These are phyloP conservation scores for Etia nguti DNA, from an alignment of 2,113 vertebrate species.

Conservation along the genomic window DNA sequence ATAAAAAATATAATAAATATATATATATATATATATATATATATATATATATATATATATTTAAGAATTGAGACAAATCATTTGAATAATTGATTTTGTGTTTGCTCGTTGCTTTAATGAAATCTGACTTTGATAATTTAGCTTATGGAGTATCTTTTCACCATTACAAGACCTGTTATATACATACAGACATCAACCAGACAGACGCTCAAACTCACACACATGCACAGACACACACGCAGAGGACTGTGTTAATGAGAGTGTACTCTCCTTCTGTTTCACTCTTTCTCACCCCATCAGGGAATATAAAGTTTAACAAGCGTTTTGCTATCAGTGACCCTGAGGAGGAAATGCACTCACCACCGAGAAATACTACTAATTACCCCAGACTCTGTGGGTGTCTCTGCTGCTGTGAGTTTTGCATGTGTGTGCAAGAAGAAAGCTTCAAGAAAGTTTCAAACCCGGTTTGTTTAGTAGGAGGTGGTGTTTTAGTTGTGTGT, in stretches of 20 bases:
- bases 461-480: background rate
- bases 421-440: background rate
- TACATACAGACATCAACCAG: slow-evolving; percentile 30
- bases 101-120: background rate
- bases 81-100: background rate
- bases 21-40: no score
- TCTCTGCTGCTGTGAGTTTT: background rate
- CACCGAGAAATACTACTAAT: slow-evolving; percentile 26
- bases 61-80: background rate
- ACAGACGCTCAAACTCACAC: background rate
- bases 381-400: slow-evolving; percentile 17
- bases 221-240: background rate
- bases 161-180: slow-evolving; percentile 24
- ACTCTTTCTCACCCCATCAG: slow-evolving; percentile 38
- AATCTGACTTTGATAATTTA: background rate
- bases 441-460: background rate
- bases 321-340: slow-evolving; percentile 59
- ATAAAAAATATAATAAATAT: no score
- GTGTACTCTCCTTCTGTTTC: slow-evolving; percentile 35
- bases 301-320: slow-evolving; percentile 63
- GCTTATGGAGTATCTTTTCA: background rate
- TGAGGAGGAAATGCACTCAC: slow-evolving; percentile 38
- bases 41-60: background rate
- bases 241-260: slow-evolving; percentile 32
- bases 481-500: background rate